Percentiles rank a stretch among this genome's conserved stretches.
phyloP scores from a whole-genome alignment of 2,888 invertebrate genomes.

The Rhogogaster chlorosoma region DNA sequence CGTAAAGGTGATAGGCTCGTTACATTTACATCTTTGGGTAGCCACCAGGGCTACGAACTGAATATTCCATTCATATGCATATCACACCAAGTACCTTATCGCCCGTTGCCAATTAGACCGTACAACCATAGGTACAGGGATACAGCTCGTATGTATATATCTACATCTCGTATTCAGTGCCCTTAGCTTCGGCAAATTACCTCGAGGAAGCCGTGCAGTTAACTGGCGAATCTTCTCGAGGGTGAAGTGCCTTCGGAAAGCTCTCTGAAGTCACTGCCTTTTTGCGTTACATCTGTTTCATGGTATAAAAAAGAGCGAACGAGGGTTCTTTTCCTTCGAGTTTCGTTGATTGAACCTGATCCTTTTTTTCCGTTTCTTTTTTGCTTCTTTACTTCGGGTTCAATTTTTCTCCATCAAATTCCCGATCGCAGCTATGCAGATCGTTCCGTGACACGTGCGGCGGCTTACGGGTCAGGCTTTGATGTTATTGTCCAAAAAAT shows the following conservation, averaged over 20 bases:
- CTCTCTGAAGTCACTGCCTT: conserved; percentile 16
- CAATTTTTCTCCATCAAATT: not conserved
- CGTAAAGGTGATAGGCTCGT: conserved; percentile 46
- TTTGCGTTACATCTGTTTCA: conserved; percentile 28
- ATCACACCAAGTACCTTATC: conserved; percentile 70
- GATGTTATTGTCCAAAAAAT: conserved; percentile 28
- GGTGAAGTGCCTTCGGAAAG: conserved; percentile 15
- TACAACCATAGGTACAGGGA: conserved; percentile 5
- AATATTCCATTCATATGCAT: conserved; percentile 72
- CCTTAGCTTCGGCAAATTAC: conserved; percentile 39
- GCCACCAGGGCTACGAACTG: conserved; percentile 61
- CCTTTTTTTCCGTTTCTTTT: not conserved
- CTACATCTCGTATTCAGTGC: conserved; percentile 45
- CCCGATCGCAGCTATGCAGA: not conserved
- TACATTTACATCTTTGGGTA: conserved; percentile 43
- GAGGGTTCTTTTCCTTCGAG: not conserved
- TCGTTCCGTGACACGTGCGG: not conserved
- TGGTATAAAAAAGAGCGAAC: not conserved
- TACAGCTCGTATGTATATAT: conserved; percentile 14
- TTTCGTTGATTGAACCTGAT: conserved; percentile 15
- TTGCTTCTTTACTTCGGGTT: not conserved
- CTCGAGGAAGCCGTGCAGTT: conserved; percentile 34
- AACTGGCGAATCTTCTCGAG: conserved; percentile 23
- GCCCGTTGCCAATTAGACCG: conserved; percentile 69
- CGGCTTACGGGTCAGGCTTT: not conserved